Percentiles rank a stretch among this genome's conserved stretches.
Evolutionary conservation across 1,140 invertebrate species (phyloP).

Genomic region (Dendroctonus ponderosae): DNA sequence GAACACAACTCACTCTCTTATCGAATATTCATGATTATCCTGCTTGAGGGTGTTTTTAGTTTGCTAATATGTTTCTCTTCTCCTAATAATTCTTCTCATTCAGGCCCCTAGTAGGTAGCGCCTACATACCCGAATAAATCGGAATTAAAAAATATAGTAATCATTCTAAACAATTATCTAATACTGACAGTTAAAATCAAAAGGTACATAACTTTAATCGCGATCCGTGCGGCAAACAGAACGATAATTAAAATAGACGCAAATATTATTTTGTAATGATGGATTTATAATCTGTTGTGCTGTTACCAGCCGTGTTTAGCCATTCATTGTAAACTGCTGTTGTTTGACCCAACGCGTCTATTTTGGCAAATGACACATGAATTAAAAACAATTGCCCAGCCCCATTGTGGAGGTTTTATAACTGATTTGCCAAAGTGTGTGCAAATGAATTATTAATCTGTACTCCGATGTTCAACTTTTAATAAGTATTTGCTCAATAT

Average conservation of each 20-base stretch:
- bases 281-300: slow-evolving; percentile 35
- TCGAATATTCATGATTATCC: too few species aligned
- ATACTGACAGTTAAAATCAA: slow-evolving; percentile 20
- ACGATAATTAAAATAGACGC: slow-evolving; percentile 35
- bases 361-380: slow-evolving; percentile 35
- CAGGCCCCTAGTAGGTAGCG: too few species aligned
- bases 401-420: slow-evolving; percentile 30
- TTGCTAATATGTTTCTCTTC: too few species aligned
- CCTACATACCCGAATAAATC: neutral
- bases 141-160: neutral
- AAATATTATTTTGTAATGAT: slow-evolving; percentile 36
- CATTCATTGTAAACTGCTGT: slow-evolving; percentile 34
- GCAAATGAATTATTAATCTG: slow-evolving; percentile 27
- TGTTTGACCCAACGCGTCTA: slow-evolving; percentile 32
- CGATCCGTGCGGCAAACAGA: slow-evolving; percentile 29
- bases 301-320: slow-evolving; percentile 33
- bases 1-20: too few species aligned
- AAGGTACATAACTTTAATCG: slow-evolving; percentile 32
- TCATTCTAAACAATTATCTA: neutral
- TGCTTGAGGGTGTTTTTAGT: too few species aligned
- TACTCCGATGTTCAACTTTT: slow-evolving; percentile 1
- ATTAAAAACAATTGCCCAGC: slow-evolving; percentile 30
- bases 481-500: too few species aligned
- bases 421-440: slow-evolving; percentile 26
- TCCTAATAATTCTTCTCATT: too few species aligned